Evolutionary conservation across 64 coral and sea anemone species (phyloP).

Genomic region (Anthopleura sola): DNA sequence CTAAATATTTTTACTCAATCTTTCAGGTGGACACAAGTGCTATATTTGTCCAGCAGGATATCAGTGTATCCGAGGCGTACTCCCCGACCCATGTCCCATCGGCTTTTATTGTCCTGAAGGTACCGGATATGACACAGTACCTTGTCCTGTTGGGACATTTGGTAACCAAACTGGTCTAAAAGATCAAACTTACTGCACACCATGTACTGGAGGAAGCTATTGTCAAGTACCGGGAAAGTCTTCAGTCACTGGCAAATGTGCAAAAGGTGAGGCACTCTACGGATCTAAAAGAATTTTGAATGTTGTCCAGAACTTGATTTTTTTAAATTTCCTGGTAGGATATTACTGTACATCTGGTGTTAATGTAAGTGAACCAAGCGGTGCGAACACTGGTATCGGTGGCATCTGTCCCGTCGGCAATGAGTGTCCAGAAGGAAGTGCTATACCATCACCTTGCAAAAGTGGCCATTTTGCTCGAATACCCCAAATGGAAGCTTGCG

Average conservation of each 20-base stretch:
- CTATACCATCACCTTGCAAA: constrained; percentile 60
- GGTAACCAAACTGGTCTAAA: constrained; percentile 68
- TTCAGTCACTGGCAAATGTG: constrained; percentile 63
- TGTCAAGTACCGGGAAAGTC: constrained; percentile 75
- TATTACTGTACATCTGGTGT: constrained; percentile 92
- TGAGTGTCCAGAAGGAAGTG: constrained; percentile 78
- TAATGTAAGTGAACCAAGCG: constrained; percentile 64
- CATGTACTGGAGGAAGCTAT: constrained; percentile 73
- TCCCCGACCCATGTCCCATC: constrained; percentile 84
- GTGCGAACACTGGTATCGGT: constrained; percentile 53
- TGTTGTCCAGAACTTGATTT: background rate
- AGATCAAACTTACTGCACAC: constrained; percentile 53
- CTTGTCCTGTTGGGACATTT: constrained; percentile 89
- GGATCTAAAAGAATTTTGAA: background rate
- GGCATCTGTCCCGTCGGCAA: constrained; percentile 74
- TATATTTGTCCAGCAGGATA: constrained; percentile 82
- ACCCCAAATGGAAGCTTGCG: constrained; percentile 62
- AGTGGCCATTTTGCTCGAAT: constrained; percentile 71
- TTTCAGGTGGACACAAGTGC: constrained; percentile 71
- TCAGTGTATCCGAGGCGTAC: constrained; percentile 66
- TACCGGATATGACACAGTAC: constrained; percentile 73
- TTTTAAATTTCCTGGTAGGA: constrained; percentile 25
- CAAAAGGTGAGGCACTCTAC: constrained; percentile 29
- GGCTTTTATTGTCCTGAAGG: constrained; percentile 83
- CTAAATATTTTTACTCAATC: background rate